These are phyloP conservation scores for Phortica okadai DNA, from an alignment of 2,888 invertebrate species.

Conservation along the genomic window DNA sequence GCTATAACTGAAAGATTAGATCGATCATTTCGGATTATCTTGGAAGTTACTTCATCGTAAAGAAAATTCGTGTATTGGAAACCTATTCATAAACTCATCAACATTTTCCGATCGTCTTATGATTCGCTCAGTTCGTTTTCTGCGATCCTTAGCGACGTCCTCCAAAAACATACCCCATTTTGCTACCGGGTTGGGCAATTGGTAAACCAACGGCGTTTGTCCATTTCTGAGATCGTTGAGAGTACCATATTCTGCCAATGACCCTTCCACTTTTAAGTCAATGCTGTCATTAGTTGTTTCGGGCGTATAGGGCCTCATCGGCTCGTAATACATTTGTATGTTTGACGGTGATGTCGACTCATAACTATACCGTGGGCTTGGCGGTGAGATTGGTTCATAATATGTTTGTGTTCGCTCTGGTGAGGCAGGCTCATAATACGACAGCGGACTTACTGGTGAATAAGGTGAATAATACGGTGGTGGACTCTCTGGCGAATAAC, in stretches of 20 bases:
- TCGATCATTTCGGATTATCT: too few relatives aligned
- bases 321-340: background rate
- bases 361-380: background rate
- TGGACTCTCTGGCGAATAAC: too few relatives aligned
- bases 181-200: background rate
- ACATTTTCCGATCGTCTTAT: constrained; percentile 22
- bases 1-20: too few relatives aligned
- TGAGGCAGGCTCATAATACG: too few relatives aligned
- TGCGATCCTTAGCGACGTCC: background rate
- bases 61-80: constrained; percentile 1
- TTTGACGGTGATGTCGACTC: background rate
- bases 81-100: constrained; percentile 9
- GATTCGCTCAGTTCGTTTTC: constrained; percentile 5
- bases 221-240: too few relatives aligned
- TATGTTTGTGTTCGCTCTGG: background rate
- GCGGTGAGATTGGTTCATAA: background rate
- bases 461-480: too few relatives aligned
- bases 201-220: background rate
- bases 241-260: too few relatives aligned
- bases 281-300: background rate
- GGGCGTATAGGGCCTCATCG: background rate
- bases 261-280: too few relatives aligned
- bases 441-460: too few relatives aligned
- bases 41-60: too few relatives aligned
- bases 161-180: constrained; percentile 6